Percentiles rank a stretch among this genome's conserved stretches.
Evolutionary conservation across 2,797 vertebrate genomes (phyloP).

Genomic region (Gallinago stenura): DNA sequence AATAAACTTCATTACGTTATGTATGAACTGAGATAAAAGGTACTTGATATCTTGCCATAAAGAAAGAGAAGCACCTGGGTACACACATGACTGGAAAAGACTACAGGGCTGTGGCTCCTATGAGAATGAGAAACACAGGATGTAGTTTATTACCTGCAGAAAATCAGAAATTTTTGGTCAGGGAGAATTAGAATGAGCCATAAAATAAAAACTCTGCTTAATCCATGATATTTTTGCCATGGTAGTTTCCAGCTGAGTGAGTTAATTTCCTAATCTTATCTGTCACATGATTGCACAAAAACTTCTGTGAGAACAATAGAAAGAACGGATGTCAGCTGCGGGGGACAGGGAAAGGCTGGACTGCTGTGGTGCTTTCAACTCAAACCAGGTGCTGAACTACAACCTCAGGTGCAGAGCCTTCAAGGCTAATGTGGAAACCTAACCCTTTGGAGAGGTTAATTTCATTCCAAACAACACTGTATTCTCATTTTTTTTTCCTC

Average conservation of each 20-base stretch:
- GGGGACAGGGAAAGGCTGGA: not conserved
- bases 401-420: not conserved
- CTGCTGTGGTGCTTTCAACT: not conserved
- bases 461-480: not conserved
- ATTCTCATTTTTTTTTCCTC: not conserved
- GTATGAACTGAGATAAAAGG: not conserved
- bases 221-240: not conserved
- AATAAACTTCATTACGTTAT: not conserved
- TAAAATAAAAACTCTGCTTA: not conserved
- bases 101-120: not conserved
- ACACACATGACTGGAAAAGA: not conserved
- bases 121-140: not conserved
- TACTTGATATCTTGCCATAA: not conserved
- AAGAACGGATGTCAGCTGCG: not conserved
- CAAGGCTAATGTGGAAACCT: not conserved
- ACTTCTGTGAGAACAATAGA: not conserved
- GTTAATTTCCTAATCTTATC: not conserved
- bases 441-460: not conserved
- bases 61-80: not conserved
- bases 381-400: not conserved
- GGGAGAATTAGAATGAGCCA: not conserved
- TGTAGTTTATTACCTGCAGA: not conserved
- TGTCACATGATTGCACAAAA: not conserved
- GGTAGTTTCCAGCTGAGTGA: not conserved
- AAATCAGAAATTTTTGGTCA: not conserved